These are phyloP conservation scores for Colletes collaris DNA, from an alignment of 2,888 invertebrate genomes.

Conservation along the genomic window DNA sequence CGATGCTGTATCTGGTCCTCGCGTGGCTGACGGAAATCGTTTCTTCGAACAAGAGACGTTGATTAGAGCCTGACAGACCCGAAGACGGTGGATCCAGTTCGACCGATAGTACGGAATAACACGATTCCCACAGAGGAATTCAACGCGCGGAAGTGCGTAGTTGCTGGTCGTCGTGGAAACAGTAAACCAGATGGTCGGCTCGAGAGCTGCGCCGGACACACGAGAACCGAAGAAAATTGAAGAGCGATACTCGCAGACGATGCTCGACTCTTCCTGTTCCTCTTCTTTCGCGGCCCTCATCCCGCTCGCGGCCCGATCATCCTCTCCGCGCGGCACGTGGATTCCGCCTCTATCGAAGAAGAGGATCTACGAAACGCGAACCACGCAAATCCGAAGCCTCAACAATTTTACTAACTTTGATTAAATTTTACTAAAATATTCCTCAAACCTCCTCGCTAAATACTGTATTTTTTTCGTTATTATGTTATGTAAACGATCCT, in stretches of 20 bases:
- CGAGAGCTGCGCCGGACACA: conserved; percentile 46
- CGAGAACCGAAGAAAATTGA: conserved; percentile 63
- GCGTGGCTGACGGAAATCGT: too few species aligned
- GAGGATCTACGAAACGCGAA: background rate
- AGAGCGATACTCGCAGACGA: conserved; percentile 41
- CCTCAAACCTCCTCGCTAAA: too few species aligned
- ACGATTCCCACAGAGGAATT: conserved; percentile 65
- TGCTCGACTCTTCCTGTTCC: conserved; percentile 51
- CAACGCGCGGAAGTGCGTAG: conserved; percentile 69
- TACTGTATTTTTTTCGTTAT: too few species aligned
- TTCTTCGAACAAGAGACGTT: too few species aligned
- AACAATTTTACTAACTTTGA: too few species aligned
- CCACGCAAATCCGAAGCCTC: background rate
- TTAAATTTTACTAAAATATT: too few species aligned
- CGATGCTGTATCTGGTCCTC: too few species aligned
- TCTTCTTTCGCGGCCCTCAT: conserved; percentile 36
- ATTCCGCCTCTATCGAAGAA: conserved; percentile 23
- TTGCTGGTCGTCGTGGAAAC: conserved; percentile 66
- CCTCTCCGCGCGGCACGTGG: conserved; percentile 24
- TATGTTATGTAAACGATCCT: too few species aligned
- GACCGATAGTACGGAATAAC: background rate
- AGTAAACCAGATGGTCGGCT: conserved; percentile 62
- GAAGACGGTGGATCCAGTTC: too few species aligned
- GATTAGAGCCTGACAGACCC: too few species aligned
- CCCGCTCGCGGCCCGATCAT: background rate